Base-by-base conservation (phyloP, 2,888 invertebrate genomes). In the Folsomia candida region DNA sequence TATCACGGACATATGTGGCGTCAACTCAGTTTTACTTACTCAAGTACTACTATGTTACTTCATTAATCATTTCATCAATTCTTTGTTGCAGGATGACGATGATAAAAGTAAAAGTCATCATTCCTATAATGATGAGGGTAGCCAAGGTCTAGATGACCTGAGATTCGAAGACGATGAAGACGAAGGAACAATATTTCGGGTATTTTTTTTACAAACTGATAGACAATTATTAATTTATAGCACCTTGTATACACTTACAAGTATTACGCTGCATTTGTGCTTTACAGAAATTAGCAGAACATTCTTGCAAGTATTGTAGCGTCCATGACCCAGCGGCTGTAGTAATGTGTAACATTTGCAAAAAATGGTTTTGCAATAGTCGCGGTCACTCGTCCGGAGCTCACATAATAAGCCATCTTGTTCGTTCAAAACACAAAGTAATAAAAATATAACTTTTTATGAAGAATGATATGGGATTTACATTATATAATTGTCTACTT, bases 331-430 rank as follows among this genome's bases (percentile, higher is more conserved):
- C 96, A 0, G 90, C 93, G 76, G 95, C 94, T 81, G 99, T 99
- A 54, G 97, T 98, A 68, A 94, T 94, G 91, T 99, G 99, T 85
- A 97, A 97, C 83, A 89, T 93, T 73, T 99, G 99, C 83, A 96
- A 95, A 83, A 97, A 98, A 83, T 99, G 99, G 99, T 99, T 99
- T 83, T 99, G 99, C 84, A 99, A 99, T 86, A 98, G 97, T 0
- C 89, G 97, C 70, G 98, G 98, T 20, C 97, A 94, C 82, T 97
- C 97, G 1, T 96, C 97, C 0, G 98, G 95, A 27, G 97, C 98
- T 62, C 99, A 99, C 82, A 97, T 99, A 80, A 94, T 99, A 80
- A 98, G 98, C 84, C 99, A 99, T 85, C 86, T 99, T 82, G 99
- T 99, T 74, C 87, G 98, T 76, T 97, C 98, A n/a, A 97, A 97